Conservation (phyloP, 2,113 vertebrate species). For the Callocephalon fimbriatum region DNA sequence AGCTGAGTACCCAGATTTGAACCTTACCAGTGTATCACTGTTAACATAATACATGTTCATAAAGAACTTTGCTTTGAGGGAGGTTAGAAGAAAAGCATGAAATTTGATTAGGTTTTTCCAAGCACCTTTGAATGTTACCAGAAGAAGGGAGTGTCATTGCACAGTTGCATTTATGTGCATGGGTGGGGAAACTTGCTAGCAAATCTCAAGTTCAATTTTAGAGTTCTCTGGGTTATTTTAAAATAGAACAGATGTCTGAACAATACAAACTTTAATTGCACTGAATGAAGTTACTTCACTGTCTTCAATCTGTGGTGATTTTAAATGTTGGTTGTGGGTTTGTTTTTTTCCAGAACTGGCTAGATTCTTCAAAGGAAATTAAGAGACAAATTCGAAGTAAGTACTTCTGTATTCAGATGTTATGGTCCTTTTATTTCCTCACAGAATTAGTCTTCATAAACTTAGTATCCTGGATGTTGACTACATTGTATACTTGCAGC, state of each 20-base stretch:
- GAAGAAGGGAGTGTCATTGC: not conserved
- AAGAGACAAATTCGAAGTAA: constrained; percentile 85
- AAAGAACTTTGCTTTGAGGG: not conserved
- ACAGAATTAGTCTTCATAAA: not conserved
- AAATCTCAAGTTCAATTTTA: not conserved
- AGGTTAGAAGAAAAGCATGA: not conserved
- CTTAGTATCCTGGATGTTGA: not conserved
- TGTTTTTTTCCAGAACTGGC: constrained; percentile 76
- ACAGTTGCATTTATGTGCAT: not conserved
- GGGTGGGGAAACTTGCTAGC: not conserved
- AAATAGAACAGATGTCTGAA: not conserved
- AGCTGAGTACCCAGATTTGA: not conserved
- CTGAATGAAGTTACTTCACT: not conserved
- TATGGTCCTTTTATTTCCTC: not conserved
- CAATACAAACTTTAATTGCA: not conserved
- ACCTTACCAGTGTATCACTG: not conserved
- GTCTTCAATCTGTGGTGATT: not conserved
- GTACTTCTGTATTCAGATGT: constrained; percentile 52
- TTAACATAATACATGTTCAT: not conserved
- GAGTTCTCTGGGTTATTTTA: not conserved
- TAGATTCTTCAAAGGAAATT: constrained; percentile 84
- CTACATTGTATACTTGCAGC: not conserved
- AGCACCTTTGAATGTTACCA: not conserved
- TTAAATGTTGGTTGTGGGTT: not conserved
- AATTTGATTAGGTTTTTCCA: not conserved